Conservation (phyloP, 2,888 invertebrate species). For the Meiosimyza platycephala region DNA sequence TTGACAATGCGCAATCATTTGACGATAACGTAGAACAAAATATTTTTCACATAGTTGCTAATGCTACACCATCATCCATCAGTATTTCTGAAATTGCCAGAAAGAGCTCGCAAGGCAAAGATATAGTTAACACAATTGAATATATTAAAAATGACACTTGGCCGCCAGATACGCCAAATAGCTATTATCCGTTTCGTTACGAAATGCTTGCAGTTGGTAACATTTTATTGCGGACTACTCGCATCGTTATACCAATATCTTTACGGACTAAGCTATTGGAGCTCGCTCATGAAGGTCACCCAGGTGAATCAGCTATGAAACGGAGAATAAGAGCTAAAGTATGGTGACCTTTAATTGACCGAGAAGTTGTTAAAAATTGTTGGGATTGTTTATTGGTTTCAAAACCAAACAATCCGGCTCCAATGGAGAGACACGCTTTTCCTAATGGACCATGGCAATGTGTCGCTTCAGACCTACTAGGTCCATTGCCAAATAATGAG, state of each 20-base stretch:
- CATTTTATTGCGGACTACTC: constrained; percentile 25
- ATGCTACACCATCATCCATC: constrained; percentile 25
- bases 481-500: constrained; percentile 37
- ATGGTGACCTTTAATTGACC: constrained; percentile 32
- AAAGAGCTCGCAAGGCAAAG: constrained; percentile 30
- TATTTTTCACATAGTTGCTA: constrained; percentile 36
- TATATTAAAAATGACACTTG: constrained; percentile 34
- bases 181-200: constrained; percentile 26
- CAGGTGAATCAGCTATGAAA: constrained; percentile 38
- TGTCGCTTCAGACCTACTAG: constrained; percentile 37
- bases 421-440: constrained; percentile 35
- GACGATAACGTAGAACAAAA: too few species aligned
- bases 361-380: constrained; percentile 35
- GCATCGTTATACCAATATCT: constrained; percentile 33
- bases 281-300: constrained; percentile 17
- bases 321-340: constrained; percentile 32
- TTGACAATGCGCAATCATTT: too few species aligned
- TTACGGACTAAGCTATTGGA: constrained; percentile 22
- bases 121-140: constrained; percentile 34
- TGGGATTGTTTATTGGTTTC: constrained; percentile 40
- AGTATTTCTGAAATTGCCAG: constrained; percentile 35
- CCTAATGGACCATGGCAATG: constrained; percentile 40
- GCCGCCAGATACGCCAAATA: constrained; percentile 28
- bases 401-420: constrained; percentile 25
- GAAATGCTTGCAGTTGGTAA: constrained; percentile 19